phyloP scores from a whole-genome alignment of 2,888 invertebrate genomes.

The Phorcus lineatus region DNA sequence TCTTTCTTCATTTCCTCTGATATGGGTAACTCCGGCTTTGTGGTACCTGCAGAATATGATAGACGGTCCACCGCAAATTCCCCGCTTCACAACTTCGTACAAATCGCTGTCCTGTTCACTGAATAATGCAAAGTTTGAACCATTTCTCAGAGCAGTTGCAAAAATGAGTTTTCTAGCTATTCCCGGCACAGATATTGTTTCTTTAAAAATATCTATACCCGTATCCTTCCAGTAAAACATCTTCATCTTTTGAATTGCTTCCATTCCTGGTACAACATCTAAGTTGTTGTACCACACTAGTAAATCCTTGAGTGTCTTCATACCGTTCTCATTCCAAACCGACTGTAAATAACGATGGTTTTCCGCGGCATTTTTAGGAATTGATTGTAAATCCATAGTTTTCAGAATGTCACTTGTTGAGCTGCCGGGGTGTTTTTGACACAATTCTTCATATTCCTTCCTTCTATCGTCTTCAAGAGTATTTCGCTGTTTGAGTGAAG shows the following conservation, averaged over 20 bases:
- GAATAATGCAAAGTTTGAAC: not conserved
- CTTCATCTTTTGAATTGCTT: not conserved
- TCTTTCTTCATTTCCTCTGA: too few species aligned
- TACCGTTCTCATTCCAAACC: not conserved
- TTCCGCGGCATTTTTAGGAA: not conserved
- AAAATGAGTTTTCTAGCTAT: not conserved
- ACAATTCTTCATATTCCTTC: not conserved
- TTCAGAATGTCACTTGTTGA: not conserved
- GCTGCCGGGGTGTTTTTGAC: not conserved
- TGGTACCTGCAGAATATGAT: not conserved
- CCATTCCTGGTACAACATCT: not conserved
- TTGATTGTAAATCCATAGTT: not conserved
- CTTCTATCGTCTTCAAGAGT: not conserved
- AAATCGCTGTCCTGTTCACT: not conserved
- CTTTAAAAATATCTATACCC: not conserved
- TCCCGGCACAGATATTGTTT: not conserved
- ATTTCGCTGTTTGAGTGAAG: not conserved
- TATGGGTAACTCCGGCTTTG: not conserved
- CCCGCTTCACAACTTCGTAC: not conserved
- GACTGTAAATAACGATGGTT: not conserved
- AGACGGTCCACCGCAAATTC: not conserved
- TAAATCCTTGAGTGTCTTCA: slow-evolving; percentile 2
- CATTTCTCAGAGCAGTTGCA: not conserved
- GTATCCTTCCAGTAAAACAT: not conserved
- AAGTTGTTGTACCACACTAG: slow-evolving; percentile 15